Conservation (phyloP, 2,888 invertebrate species). For the Brachynemurus nebulosus region DNA sequence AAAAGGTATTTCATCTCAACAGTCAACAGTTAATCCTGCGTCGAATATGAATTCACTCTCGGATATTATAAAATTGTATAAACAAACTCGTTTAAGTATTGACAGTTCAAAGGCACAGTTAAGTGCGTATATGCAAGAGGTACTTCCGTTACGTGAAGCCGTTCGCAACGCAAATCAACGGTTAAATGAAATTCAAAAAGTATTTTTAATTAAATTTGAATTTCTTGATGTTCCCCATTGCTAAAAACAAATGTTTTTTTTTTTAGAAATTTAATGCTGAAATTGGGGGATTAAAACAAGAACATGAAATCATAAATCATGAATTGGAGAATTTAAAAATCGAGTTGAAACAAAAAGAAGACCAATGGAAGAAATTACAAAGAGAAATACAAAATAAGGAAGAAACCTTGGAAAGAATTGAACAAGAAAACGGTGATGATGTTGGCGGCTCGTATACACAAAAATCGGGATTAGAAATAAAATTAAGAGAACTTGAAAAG, state of each 20-base stretch:
- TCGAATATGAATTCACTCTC: not conserved
- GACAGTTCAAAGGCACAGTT: slow-evolving; percentile 5
- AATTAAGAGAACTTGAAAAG: slow-evolving; percentile 1
- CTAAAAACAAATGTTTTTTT: not conserved
- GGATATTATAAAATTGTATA: not conserved
- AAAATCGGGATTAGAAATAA: not conserved
- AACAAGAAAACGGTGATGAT: slow-evolving; percentile 24
- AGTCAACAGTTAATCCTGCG: not conserved
- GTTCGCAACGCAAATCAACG: not conserved
- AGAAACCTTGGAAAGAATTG: slow-evolving; percentile 38
- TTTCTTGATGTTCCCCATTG: no score
- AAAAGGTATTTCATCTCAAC: not conserved
- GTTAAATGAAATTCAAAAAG: not conserved
- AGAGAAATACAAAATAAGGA: slow-evolving; percentile 42
- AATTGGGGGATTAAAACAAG: not conserved
- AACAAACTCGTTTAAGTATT: not conserved
- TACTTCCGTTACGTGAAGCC: not conserved
- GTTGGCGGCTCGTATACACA: not conserved
- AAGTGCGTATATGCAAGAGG: not conserved
- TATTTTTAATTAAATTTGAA: not conserved
- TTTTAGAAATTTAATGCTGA: slow-evolving; percentile 1
- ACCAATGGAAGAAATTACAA: slow-evolving; percentile 38
- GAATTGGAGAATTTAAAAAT: slow-evolving; percentile 39
- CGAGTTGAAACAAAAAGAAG: slow-evolving; percentile 36
- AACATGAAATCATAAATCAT: slow-evolving; percentile 34